Evolutionary conservation across 37 sponge, comb jelly and placozoan genomes (phyloP).

Genomic region (Bolinopsis microptera): DNA sequence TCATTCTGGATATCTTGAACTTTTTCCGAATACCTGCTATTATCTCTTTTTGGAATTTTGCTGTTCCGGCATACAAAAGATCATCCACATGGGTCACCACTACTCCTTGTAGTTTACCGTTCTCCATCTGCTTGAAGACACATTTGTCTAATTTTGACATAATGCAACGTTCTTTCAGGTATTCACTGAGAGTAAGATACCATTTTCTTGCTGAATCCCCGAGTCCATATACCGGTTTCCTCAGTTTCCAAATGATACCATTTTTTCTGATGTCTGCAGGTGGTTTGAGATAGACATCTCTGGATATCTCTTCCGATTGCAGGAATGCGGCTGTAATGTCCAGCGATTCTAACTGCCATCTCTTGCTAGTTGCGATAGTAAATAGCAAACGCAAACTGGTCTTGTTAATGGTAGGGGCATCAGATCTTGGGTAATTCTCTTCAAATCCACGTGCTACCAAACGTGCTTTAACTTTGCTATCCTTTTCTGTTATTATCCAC

Average conservation of each 20-base stretch:
- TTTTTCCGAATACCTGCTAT: background rate
- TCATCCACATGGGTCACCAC: background rate
- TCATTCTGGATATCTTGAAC: no score
- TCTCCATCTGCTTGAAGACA: background rate
- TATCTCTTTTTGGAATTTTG: background rate
- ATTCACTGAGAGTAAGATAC: background rate
- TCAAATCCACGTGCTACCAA: background rate
- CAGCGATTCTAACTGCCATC: background rate
- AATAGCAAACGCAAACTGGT: background rate
- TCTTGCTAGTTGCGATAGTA: background rate
- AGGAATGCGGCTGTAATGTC: background rate
- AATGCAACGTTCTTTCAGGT: background rate
- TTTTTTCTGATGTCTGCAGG: background rate
- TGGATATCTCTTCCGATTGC: background rate
- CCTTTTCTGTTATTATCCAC: background rate
- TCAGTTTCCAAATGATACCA: background rate
- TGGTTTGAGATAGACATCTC: constrained; percentile 23
- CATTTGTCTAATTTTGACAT: background rate
- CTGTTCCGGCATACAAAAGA: background rate
- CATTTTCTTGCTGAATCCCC: background rate
- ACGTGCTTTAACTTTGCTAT: background rate
- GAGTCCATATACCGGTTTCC: background rate
- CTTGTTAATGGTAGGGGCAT: background rate
- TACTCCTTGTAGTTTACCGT: background rate
- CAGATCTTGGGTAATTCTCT: background rate